These are phyloP conservation scores for Epirrhoe alternata DNA, from an alignment of 2,888 invertebrate species.

Conservation along the genomic window DNA sequence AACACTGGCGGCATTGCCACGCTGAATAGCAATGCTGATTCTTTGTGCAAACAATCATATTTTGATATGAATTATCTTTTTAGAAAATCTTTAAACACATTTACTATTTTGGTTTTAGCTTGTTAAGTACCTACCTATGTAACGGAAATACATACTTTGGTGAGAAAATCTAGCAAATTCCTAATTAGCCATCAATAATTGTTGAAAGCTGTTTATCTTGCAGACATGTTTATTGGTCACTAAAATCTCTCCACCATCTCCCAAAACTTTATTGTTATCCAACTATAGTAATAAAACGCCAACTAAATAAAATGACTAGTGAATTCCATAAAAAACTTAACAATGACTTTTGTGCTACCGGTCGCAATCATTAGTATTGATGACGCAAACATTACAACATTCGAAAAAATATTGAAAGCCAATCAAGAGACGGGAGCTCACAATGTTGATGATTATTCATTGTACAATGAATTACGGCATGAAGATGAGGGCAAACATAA, in stretches of 20 bases:
- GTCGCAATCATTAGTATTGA: conserved; percentile 83
- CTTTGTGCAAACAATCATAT: too few species aligned
- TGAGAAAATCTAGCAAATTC: conserved; percentile 36
- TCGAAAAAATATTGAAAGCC: conserved; percentile 75
- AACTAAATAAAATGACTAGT: conserved; percentile 84
- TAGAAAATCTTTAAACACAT: not conserved
- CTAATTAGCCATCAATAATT: conserved; percentile 49
- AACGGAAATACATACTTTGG: not conserved
- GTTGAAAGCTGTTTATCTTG: conserved; percentile 50
- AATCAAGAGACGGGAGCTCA: conserved; percentile 67
- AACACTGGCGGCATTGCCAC: too few species aligned
- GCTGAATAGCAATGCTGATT: too few species aligned
- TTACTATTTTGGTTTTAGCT: not conserved
- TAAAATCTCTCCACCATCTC: conserved; percentile 48
- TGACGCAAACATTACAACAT: conserved; percentile 80
- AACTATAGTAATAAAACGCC: conserved; percentile 67
- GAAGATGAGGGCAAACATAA: conserved; percentile 73
- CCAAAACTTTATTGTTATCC: conserved; percentile 69
- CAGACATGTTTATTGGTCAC: conserved; percentile 52
- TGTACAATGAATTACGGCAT: conserved; percentile 73
- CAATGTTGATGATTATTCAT: conserved; percentile 63
- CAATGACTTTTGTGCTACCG: conserved; percentile 80
- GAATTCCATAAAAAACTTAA: conserved; percentile 71
- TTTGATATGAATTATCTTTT: conserved; percentile 4
- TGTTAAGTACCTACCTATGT: not conserved